A percentile compares a stretch with the other conserved stretches of the same genome.
Evolutionary conservation across 2,113 vertebrate species (phyloP).

Genomic region (Calonectris borealis): DNA sequence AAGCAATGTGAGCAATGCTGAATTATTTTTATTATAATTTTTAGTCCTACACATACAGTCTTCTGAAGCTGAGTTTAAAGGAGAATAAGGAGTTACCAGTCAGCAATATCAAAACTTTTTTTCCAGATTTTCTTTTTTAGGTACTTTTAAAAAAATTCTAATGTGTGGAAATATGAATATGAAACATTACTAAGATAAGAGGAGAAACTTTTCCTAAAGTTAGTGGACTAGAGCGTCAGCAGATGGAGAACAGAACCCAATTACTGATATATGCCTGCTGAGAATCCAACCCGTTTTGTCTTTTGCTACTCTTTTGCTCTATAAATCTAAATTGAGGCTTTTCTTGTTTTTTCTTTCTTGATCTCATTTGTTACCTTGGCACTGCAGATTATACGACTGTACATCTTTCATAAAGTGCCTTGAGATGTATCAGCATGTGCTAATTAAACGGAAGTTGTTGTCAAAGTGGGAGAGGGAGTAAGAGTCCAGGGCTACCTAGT

Average conservation of each 20-base stretch:
- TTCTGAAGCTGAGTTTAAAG: background rate
- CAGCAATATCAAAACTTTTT: background rate
- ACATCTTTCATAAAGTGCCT: conserved; percentile 23
- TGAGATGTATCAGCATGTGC: conserved; percentile 15
- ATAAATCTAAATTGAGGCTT: background rate
- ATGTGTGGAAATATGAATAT: background rate
- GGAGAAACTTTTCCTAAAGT: background rate
- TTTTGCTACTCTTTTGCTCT: background rate
- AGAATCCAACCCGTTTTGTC: background rate
- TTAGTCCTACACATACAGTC: background rate
- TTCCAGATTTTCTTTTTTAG: background rate
- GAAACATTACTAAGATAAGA: background rate
- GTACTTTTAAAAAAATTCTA: background rate
- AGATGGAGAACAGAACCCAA: background rate
- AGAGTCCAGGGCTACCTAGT: conserved; percentile 7
- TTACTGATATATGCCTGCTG: background rate
- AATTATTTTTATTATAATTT: background rate
- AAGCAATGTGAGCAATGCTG: background rate
- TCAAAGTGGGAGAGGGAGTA: background rate
- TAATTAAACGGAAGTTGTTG: conserved; percentile 53
- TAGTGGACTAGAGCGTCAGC: background rate
- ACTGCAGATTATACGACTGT: background rate
- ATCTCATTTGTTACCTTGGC: conserved; percentile 42
- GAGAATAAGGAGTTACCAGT: background rate
- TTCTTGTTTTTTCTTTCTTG: background rate